These are phyloP conservation scores for Chrysolina americana DNA, from an alignment of 2,888 invertebrate genomes.

Conservation along the genomic window DNA sequence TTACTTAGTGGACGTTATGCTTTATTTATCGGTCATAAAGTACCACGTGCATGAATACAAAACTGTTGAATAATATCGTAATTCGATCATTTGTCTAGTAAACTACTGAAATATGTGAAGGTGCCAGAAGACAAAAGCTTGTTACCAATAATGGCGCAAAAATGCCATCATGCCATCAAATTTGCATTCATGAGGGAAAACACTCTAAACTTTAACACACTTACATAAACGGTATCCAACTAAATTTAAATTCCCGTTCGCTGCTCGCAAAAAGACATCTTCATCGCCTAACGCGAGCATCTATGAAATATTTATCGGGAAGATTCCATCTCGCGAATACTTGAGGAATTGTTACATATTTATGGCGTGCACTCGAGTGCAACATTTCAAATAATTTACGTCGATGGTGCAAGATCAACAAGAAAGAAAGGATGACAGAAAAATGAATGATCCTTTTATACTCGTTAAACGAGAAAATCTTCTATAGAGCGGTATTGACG, in stretches of 20 bases:
- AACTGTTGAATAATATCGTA: no score
- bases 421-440: background rate
- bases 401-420: background rate
- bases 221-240: background rate
- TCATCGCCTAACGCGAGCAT: background rate
- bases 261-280: background rate
- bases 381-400: background rate
- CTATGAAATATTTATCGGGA: conserved; percentile 5
- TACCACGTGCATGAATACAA: no score
- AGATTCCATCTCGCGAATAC: background rate
- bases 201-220: conserved; percentile 7
- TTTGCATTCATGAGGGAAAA: background rate
- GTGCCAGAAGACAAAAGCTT: background rate
- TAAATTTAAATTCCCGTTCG: background rate
- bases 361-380: background rate
- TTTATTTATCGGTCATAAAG: no score
- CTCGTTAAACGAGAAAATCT: background rate
- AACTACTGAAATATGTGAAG: no score
- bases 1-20: no score
- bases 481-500: background rate
- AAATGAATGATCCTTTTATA: background rate
- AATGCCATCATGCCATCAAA: background rate
- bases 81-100: no score
- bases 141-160: background rate
- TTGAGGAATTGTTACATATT: background rate